Conservation (phyloP, 1,140 invertebrate genomes). For the Drosophila jambulina region DNA sequence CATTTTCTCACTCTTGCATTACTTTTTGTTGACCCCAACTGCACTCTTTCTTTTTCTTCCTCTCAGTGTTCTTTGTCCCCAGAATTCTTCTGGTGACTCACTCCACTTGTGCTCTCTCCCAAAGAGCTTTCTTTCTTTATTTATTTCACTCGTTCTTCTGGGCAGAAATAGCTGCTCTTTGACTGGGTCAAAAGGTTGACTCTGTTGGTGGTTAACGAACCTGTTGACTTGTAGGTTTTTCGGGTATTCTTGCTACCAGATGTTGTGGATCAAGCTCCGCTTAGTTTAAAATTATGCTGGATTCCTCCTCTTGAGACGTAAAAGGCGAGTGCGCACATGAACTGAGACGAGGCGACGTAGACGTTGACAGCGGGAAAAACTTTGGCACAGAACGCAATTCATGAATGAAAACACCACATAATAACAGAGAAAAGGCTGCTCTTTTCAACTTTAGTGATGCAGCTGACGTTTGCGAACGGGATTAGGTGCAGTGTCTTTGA, state of each 20-base stretch:
- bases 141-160: constrained; percentile 3
- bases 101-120: constrained; percentile 8
- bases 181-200: constrained; percentile 33
- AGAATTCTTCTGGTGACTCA: constrained; percentile 34
- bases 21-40: not conserved
- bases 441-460: not conserved
- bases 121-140: constrained; percentile 26
- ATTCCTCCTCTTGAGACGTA: constrained; percentile 7
- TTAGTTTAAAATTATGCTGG: not conserved
- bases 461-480: not conserved
- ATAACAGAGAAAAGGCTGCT: constrained; percentile 9
- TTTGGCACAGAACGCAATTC: constrained; percentile 40
- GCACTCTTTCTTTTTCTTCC: not conserved
- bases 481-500: constrained; percentile 19
- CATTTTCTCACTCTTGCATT: not conserved
- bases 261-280: not conserved
- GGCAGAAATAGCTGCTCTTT: constrained; percentile 1
- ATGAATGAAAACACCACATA: constrained; percentile 54
- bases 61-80: constrained; percentile 28
- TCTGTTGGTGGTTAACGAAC: constrained; percentile 43
- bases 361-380: constrained; percentile 5
- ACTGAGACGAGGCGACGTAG: constrained; percentile 24
- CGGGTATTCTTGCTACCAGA: constrained; percentile 1
- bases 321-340: constrained; percentile 22
- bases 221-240: constrained; percentile 35